A percentile compares a stretch with the other conserved stretches of the same genome.
Conservation (phyloP, 2,113 vertebrate species). For the Solea senegalensis region DNA sequence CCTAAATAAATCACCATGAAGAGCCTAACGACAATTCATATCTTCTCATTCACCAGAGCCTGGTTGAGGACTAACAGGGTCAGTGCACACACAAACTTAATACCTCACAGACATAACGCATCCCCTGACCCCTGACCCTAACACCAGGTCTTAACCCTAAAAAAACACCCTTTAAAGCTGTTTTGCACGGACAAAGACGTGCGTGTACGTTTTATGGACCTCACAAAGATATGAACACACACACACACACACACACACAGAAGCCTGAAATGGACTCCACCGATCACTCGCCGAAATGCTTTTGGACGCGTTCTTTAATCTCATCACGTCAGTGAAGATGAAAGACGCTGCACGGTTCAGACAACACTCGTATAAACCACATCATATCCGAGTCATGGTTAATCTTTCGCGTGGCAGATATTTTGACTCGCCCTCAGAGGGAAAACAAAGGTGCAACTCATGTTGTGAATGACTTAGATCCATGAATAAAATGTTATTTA, state of each 20-base stretch:
- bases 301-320: background rate
- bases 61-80: too few relatives aligned
- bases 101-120: too few relatives aligned
- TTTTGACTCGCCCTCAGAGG: background rate
- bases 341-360: background rate
- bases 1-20: too few relatives aligned
- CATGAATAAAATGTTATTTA: background rate
- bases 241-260: background rate
- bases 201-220: too few relatives aligned
- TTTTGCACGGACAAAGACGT: too few relatives aligned
- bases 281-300: background rate
- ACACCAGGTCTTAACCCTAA: too few relatives aligned
- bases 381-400: background rate
- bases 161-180: too few relatives aligned
- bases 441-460: background rate
- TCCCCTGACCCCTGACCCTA: too few relatives aligned
- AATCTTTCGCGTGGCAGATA: background rate
- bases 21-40: too few relatives aligned
- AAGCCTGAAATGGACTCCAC: background rate
- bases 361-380: background rate
- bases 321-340: background rate
- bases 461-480: constrained; percentile 7
- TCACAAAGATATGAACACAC: too few relatives aligned
- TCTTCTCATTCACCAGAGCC: too few relatives aligned
- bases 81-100: too few relatives aligned